Evolutionary conservation across 2,113 vertebrate species (phyloP).

Genomic region (Hypanus sabinus): DNA sequence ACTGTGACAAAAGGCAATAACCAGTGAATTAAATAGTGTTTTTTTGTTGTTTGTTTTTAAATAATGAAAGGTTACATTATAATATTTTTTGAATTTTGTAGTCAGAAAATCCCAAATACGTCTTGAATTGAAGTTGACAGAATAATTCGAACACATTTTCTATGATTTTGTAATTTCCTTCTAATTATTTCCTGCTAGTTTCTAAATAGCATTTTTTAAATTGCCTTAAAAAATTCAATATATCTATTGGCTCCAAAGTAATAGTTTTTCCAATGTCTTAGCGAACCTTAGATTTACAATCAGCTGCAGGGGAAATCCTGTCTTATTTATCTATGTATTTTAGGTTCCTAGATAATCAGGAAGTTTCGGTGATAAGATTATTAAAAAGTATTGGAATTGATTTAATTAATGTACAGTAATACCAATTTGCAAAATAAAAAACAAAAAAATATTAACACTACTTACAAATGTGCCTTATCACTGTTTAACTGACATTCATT

Average conservation of each 20-base stretch:
- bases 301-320: background rate
- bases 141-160: conserved; percentile 23
- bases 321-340: background rate
- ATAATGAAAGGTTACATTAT: conserved; percentile 10
- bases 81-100: background rate
- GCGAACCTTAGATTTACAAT: background rate
- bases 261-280: background rate
- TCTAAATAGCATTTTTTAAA: conserved; percentile 28
- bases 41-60: background rate
- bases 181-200: conserved; percentile 32
- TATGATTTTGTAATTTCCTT: conserved; percentile 30
- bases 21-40: background rate
- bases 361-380: background rate
- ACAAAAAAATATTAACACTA: background rate
- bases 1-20: background rate
- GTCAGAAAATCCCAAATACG: conserved; percentile 2
- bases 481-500: background rate
- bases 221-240: conserved; percentile 9
- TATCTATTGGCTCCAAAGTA: background rate
- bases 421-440: background rate
- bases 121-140: conserved; percentile 25
- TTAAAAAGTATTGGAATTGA: background rate
- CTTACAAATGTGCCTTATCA: background rate
- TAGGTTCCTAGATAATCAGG: background rate
- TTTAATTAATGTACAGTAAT: background rate